phyloP scores from a whole-genome alignment of 2,888 invertebrate species.

The Harpalus rufipes region DNA sequence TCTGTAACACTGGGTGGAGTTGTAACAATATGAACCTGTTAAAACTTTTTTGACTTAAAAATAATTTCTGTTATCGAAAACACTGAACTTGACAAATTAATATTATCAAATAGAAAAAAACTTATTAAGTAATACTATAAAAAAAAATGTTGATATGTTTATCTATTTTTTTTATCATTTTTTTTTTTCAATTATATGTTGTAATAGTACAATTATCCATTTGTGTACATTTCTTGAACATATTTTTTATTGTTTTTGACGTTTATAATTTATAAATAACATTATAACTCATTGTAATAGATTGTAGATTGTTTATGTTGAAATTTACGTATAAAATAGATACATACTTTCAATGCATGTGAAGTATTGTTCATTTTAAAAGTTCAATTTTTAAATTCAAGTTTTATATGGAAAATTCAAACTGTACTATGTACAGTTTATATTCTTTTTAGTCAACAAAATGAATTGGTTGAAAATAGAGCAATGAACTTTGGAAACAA shows the following conservation, averaged over 20 bases:
- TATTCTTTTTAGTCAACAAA: background rate
- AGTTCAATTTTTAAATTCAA: background rate
- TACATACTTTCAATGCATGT: background rate
- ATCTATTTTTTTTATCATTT: background rate
- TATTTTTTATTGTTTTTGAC: background rate
- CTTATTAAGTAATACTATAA: background rate
- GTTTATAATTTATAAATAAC: too few species aligned
- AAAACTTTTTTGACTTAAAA: too few species aligned
- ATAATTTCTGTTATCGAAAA: background rate
- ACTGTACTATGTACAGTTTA: background rate
- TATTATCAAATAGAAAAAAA: background rate
- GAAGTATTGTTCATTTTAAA: conserved; percentile 28
- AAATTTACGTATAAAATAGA: too few species aligned
- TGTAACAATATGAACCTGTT: too few species aligned
- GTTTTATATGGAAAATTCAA: background rate
- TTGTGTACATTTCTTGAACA: background rate
- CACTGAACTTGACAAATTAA: background rate
- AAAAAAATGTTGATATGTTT: background rate
- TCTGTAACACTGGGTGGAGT: too few species aligned
- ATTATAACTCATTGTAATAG: conserved; percentile 18
- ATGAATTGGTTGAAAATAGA: background rate
- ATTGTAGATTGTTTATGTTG: background rate
- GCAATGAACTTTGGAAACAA: conserved; percentile 7
- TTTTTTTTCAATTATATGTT: background rate
- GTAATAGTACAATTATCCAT: background rate